Evolutionary conservation across 2,797 vertebrate species (phyloP), one percentile per base, ranked within the genome.

Genomic region (Characodon lateralis): DNA sequence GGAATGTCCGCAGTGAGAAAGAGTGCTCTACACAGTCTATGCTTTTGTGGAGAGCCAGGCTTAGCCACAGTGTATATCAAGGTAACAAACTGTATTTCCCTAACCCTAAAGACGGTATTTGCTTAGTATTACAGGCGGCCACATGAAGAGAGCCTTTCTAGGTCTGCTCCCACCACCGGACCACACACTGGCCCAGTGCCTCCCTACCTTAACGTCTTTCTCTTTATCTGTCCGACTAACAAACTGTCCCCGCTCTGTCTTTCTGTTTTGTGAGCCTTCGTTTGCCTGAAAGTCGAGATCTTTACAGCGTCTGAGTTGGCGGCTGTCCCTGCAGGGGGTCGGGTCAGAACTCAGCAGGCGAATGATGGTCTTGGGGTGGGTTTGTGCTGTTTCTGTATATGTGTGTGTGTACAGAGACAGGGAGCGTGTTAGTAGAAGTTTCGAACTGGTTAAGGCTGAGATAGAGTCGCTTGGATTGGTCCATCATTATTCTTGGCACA

Each of bases 401-500:
- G 74, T 75, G 69, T 12, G 51, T 41, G 71, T 2, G 13, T 72
- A 41, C n/a, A 2, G 0, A 5, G 51, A 31, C 16, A 72, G 71
- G 46, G 84, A 77, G 72, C 88, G 89, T 93, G 90, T 82, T 71
- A 76, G 72, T 65, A 74, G 58, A 78, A 89, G 85, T 70, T 87
- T 85, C 58, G 2, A 74, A 76, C 81, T 85, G 85, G 90, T 93
- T 93, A 90, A 87, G 81, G 82, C 78, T 48, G 66, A 89, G 80
- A 90, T 68, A 63, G 84, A 86, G 85, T 61, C 72, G 76, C 84
- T 46, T 87, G 89, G 91, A 96, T 95, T 94, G 93, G 90, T 78
- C 83, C 43, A 94, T 95, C 92, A 87, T 94, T 94, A 96, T 96
- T 94, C 94, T 85, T 88, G 89, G 91, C 95, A 95, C 95, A 95